These are phyloP conservation scores for Pseudanteris insignis DNA, from an alignment of 2,888 invertebrate genomes.

Conservation along the genomic window DNA sequence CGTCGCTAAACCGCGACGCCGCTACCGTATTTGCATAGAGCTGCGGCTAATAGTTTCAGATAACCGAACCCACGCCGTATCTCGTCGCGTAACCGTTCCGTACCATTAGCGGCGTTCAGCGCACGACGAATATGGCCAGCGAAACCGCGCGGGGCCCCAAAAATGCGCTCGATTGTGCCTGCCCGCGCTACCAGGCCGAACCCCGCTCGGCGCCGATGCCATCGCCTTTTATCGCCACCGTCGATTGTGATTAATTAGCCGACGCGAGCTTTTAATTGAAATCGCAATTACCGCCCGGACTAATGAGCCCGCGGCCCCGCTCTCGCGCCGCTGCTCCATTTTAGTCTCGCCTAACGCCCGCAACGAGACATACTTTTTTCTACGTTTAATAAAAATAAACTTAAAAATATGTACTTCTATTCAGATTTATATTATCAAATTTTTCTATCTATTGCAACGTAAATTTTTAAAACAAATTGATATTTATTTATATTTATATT, in stretches of 20 bases:
- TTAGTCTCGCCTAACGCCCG: no score
- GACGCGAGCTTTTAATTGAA: slow-evolving; percentile 1
- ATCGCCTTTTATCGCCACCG: not conserved
- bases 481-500: no score
- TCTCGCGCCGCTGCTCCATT: no score
- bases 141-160: slow-evolving; percentile 22
- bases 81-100: slow-evolving; percentile 48
- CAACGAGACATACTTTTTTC: no score
- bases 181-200: slow-evolving; percentile 3
- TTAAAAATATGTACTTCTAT: no score
- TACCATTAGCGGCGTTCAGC: slow-evolving; percentile 46
- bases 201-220: not conserved
- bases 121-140: slow-evolving; percentile 34
- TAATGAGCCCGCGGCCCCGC: no score
- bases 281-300: no score
- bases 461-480: no score
- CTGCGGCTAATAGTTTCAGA: slow-evolving; percentile 60
- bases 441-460: no score
- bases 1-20: slow-evolving; percentile 43
- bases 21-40: slow-evolving; percentile 61
- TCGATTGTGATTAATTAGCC: not conserved
- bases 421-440: no score
- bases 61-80: slow-evolving; percentile 53
- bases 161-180: slow-evolving; percentile 26
- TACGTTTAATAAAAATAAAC: no score